Base-by-base conservation (phyloP, 2,797 vertebrate genomes). In the Enteromius radiatus region DNA sequence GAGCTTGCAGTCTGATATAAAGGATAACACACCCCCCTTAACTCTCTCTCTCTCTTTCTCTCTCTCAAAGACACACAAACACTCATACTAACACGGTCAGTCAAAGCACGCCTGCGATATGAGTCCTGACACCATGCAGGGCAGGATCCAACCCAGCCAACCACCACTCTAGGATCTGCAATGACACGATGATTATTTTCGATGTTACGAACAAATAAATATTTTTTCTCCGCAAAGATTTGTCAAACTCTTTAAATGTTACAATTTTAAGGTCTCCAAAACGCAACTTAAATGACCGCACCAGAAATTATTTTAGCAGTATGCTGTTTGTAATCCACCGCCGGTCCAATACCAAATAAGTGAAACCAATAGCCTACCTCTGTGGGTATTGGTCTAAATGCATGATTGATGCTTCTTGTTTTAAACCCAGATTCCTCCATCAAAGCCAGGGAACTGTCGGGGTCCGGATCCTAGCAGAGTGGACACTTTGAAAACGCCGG, bases 401-500 rank as follows among this genome's bases (percentile, higher is more conserved):
- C 79, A 81, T 85, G 47, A 81, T 84, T 69, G 41, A 43, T 76
- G 36, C 52, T 79, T 64, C 68, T 82, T 83, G 82, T 82, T 84
- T 84, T 85, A 81, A 77, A 61, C 52, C 79, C 71, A 36, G 76
- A 80, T 79, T 83, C 79, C 64, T 71, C 71, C 85, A 84, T 86
- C 87, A 89, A 89, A 89, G 91, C 89, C 91, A 91, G 91, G 91
- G 89, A 91, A 90, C 92, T 86, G 90, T 93, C 90, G 88, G 91
- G 79, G 88, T 92, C 91, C 92, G 94, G 92, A 93, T 93, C 92
- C 91, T 89, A 92, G 90, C 90, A 91, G 92, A 91, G 87, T 92
- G 92, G 93, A 89, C 89, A 90, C 91, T 93, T 94, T 94, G 91
- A 93, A 93, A 93, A 90, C 89, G 88, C 92, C 91, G 90, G 84